Percentiles rank a stretch among this genome's conserved stretches.
phyloP scores from a whole-genome alignment of 2,113 vertebrate genomes.

The Phocoena sinus region DNA sequence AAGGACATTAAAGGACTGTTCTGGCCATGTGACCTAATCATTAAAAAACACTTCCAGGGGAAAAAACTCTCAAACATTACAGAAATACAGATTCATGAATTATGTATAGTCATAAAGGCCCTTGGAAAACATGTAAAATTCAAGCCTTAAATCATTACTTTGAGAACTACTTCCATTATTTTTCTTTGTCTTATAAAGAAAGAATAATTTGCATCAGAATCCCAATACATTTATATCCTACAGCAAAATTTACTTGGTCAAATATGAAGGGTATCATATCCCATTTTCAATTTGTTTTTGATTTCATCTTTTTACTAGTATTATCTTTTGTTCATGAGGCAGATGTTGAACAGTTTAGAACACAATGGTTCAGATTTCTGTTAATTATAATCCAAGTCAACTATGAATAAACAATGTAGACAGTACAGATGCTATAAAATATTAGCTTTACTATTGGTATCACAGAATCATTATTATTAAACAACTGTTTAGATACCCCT shows the following conservation, averaged over 20 bases:
- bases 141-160: constrained; percentile 67
- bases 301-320: not conserved
- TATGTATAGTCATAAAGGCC: constrained; percentile 74
- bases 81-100: constrained; percentile 76
- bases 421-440: not conserved
- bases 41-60: constrained; percentile 75
- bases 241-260: constrained; percentile 45
- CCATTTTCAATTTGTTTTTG: constrained; percentile 18
- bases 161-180: constrained; percentile 66
- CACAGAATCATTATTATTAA: not conserved
- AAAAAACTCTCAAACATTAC: constrained; percentile 65
- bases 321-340: not conserved
- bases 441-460: not conserved
- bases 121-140: constrained; percentile 68
- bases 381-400: not conserved
- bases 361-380: not conserved
- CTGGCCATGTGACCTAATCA: constrained; percentile 71
- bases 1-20: constrained; percentile 76
- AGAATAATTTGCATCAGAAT: constrained; percentile 69
- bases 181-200: constrained; percentile 73
- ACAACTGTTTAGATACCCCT: not conserved
- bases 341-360: not conserved
- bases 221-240: not conserved
- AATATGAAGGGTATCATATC: not conserved
- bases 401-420: not conserved